Conservation (phyloP, 35 echinoderm and acorn worm genomes). For the Ophioderma brevispina region DNA sequence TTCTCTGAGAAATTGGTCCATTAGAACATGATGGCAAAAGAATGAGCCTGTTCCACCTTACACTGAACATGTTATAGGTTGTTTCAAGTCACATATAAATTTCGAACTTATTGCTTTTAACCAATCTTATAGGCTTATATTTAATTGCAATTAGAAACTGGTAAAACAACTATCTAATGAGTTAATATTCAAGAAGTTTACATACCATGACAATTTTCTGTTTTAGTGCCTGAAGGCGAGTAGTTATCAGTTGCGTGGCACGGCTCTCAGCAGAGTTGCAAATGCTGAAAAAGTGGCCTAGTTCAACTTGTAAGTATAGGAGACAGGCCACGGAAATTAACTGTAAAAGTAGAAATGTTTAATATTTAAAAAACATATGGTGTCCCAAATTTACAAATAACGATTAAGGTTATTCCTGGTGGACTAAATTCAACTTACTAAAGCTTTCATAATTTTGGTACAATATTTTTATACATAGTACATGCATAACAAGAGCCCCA, state of each 20-base stretch:
- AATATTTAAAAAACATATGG: too few species aligned
- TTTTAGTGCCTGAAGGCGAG: background rate
- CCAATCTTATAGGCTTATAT: background rate
- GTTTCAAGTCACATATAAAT: background rate
- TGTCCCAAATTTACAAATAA: too few species aligned
- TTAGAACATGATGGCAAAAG: background rate
- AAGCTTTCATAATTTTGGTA: too few species aligned
- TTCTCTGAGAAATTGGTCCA: too few species aligned
- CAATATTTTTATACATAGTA: too few species aligned
- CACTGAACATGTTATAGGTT: background rate
- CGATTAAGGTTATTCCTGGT: too few species aligned
- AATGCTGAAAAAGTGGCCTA: background rate
- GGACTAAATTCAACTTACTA: too few species aligned
- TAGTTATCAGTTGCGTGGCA: background rate
- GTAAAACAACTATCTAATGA: too few species aligned
- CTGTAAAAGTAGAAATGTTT: too few species aligned
- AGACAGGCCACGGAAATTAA: background rate
- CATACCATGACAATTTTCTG: background rate
- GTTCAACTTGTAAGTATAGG: background rate
- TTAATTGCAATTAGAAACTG: background rate
- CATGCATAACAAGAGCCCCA: too few species aligned
- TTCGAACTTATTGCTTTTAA: background rate
- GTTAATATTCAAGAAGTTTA: too few species aligned
- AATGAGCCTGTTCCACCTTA: background rate
- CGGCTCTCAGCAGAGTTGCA: background rate